Evolutionary conservation across 2,797 vertebrate genomes (phyloP).

Genomic region (Hemibagrus guttatus): DNA sequence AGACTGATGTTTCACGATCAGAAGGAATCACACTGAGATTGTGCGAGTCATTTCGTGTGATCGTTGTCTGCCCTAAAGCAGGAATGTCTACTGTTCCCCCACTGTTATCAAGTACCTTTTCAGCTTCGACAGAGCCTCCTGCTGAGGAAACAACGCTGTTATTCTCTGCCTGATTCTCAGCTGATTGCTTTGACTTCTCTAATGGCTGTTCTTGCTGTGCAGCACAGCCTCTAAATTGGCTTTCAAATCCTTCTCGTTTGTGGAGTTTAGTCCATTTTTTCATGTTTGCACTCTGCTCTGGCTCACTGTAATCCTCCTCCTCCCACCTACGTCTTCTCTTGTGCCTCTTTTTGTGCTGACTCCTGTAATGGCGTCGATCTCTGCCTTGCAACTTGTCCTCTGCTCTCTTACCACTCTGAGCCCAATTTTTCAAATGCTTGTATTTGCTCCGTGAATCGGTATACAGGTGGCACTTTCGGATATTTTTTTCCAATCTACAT

Average conservation of each 20-base stretch:
- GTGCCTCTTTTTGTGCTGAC: conserved; percentile 73
- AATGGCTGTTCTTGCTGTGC: conserved; percentile 61
- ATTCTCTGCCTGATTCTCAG: conserved; percentile 59
- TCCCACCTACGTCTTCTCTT: conserved; percentile 65
- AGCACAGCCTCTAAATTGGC: conserved; percentile 60
- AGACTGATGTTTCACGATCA: conserved; percentile 55
- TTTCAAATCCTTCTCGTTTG: conserved; percentile 56
- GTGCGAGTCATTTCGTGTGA: conserved; percentile 51
- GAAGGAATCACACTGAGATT: conserved; percentile 51
- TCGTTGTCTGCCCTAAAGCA: conserved; percentile 42
- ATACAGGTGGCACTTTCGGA: conserved; percentile 48
- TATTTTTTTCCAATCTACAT: conserved; percentile 38
- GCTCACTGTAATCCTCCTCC: conserved; percentile 50
- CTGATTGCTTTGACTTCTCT: conserved; percentile 65
- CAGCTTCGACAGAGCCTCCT: conserved; percentile 48
- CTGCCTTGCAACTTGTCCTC: conserved; percentile 67
- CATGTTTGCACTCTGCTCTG: conserved; percentile 52
- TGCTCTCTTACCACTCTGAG: conserved; percentile 62
- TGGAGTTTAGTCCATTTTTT: conserved; percentile 54
- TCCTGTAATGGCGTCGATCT: conserved; percentile 71
- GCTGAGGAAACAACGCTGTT: conserved; percentile 51
- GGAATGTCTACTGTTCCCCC: conserved; percentile 38
- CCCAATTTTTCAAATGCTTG: conserved; percentile 62
- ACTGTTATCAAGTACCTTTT: conserved; percentile 51
- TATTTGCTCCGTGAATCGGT: conserved; percentile 49